A percentile compares a stretch with the other conserved stretches of the same genome.
Evolutionary conservation across 2,113 vertebrate species (phyloP).

Genomic region (Oryzias curvinotus): DNA sequence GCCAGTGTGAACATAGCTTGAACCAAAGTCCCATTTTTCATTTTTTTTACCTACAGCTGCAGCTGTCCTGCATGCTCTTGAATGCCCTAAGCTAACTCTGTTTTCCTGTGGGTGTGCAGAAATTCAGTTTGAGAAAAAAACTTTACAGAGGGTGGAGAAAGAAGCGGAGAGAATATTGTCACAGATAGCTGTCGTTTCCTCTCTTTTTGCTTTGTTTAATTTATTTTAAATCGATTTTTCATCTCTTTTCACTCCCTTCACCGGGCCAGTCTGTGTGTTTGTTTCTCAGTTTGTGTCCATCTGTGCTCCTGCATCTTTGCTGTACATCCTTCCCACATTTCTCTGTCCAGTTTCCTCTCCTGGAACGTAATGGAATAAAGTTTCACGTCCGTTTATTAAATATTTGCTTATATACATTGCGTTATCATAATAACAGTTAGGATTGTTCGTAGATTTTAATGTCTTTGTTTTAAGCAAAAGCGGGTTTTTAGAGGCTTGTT

Average conservation of each 20-base stretch:
- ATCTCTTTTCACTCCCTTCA: conserved; percentile 55
- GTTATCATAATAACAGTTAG: conserved; percentile 6
- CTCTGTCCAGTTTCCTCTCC: conserved; percentile 55
- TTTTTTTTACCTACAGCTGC: conserved; percentile 43
- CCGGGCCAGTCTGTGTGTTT: conserved; percentile 61
- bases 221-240: conserved; percentile 30
- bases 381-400: conserved; percentile 38
- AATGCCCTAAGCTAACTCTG: conserved; percentile 61
- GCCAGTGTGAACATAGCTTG: too few relatives aligned
- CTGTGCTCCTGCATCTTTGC: conserved; percentile 51
- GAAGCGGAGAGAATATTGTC: conserved; percentile 46
- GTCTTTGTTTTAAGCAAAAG: conserved; percentile 47
- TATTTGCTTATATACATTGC: conserved; percentile 12
- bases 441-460: conserved; percentile 24
- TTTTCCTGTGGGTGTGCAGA: conserved; percentile 57
- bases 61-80: conserved; percentile 67
- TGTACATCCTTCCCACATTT: conserved; percentile 48
- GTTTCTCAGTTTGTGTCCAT: conserved; percentile 57
- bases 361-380: conserved; percentile 28
- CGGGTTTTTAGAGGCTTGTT: conserved; percentile 42
- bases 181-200: conserved; percentile 42
- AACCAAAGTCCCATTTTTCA: not conserved
- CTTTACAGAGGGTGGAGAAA: conserved; percentile 38
- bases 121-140: conserved; percentile 1
- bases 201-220: conserved; percentile 27